Evolutionary conservation across 1,140 invertebrate genomes (phyloP).

Genomic region (Portunus trituberculatus): DNA sequence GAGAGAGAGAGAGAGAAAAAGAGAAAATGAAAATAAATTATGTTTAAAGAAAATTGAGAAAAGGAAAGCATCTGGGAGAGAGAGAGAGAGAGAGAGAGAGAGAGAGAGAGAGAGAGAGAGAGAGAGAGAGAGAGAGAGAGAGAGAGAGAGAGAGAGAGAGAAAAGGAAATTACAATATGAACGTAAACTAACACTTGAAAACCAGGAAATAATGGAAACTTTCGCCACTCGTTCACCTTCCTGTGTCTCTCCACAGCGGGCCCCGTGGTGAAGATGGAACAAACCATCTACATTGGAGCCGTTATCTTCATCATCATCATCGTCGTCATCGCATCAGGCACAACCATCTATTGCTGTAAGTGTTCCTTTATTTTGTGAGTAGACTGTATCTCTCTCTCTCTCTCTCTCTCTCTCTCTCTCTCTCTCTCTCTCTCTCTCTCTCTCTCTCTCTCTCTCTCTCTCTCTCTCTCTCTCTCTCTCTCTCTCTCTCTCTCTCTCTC

Average conservation of each 20-base stretch:
- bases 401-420: no score
- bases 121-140: neutral
- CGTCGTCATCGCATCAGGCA: conserved; percentile 43
- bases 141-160: neutral
- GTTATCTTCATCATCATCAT: conserved; percentile 42
- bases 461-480: no score
- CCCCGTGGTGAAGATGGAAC: neutral
- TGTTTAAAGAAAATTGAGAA: neutral
- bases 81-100: neutral
- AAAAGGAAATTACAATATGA: neutral
- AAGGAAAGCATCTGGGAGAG: no score
- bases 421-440: no score
- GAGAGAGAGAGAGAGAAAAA: neutral
- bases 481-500: no score
- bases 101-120: neutral
- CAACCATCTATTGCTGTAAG: conserved; percentile 74
- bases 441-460: no score
- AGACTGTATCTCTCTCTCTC: neutral
- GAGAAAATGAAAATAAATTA: neutral
- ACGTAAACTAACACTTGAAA: no score
- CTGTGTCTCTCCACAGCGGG: neutral
- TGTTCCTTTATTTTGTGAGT: conserved; percentile 15
- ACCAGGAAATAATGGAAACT: no score
- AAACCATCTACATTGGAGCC: conserved; percentile 50
- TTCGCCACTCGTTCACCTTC: neutral